These are phyloP conservation scores for Galeopsomyia nigrocyanea DNA, from an alignment of 2,888 invertebrate genomes.

Conservation along the genomic window DNA sequence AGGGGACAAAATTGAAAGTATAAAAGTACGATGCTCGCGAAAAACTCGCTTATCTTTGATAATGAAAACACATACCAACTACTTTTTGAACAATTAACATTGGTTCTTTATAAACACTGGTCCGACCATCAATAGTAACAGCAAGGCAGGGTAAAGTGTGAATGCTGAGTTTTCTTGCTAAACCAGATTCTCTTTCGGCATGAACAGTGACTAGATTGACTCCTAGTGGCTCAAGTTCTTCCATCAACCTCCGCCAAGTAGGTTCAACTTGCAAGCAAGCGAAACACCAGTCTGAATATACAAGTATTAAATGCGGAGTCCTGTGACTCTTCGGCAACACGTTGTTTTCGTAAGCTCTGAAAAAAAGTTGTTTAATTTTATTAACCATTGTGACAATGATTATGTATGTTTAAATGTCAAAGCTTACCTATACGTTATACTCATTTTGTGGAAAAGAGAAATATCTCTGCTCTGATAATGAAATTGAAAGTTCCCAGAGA, in stretches of 20 bases:
- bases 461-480: constrained; percentile 89
- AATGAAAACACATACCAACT: constrained; percentile 73
- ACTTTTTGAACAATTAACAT: constrained; percentile 84
- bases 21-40: not conserved
- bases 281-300: constrained; percentile 96
- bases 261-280: constrained; percentile 91
- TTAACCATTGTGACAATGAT: not conserved
- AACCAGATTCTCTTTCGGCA: constrained; percentile 83
- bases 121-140: constrained; percentile 85
- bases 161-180: constrained; percentile 85
- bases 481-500: constrained; percentile 80
- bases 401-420: constrained; percentile 26
- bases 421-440: constrained; percentile 84
- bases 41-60: not conserved
- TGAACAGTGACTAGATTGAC: constrained; percentile 87
- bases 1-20: constrained; percentile 46
- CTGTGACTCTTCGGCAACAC: constrained; percentile 86
- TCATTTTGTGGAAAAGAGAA: constrained; percentile 87
- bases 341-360: constrained; percentile 88
- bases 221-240: constrained; percentile 88
- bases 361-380: constrained; percentile 49
- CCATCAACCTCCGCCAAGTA: constrained; percentile 86
- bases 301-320: constrained; percentile 88
- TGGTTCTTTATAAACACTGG: constrained; percentile 87
- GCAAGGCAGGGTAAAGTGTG: constrained; percentile 86